These are phyloP conservation scores for Macaria liturata DNA, from an alignment of 2,888 invertebrate species.

Conservation along the genomic window DNA sequence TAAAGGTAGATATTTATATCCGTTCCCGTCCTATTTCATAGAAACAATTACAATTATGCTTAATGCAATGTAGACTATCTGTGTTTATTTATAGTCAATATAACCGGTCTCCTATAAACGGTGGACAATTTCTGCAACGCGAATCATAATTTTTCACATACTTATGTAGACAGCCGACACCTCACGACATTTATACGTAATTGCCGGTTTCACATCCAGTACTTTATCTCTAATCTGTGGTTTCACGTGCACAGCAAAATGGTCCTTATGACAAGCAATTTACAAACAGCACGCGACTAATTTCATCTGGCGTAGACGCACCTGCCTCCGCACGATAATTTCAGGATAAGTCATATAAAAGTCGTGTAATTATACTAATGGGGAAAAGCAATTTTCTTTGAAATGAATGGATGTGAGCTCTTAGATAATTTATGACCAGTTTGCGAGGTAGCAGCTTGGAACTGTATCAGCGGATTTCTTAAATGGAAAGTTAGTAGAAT, in stretches of 20 bases:
- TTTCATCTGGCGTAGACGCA: conserved; percentile 36
- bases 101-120: conserved; percentile 15
- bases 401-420: background rate
- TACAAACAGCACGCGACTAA: background rate
- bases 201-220: conserved; percentile 43
- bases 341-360: conserved; percentile 39
- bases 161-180: conserved; percentile 46
- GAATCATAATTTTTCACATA: conserved; percentile 23
- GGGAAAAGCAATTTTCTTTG: conserved; percentile 28
- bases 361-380: conserved; percentile 19
- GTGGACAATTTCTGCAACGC: conserved; percentile 10
- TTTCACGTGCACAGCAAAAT: conserved; percentile 11
- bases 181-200: conserved; percentile 66
- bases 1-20: too few species aligned
- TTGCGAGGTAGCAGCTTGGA: conserved; percentile 1
- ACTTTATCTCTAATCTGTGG: conserved; percentile 30
- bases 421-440: conserved; percentile 9
- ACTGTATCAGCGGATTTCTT: background rate
- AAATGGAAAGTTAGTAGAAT: background rate
- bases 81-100: conserved; percentile 13
- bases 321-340: conserved; percentile 44
- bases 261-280: background rate
- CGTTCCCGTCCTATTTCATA: background rate
- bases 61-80: conserved; percentile 6
- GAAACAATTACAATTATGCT: conserved; percentile 7